Evolutionary conservation across 2,888 invertebrate species (phyloP), one percentile per base, ranked within the genome.

Genomic region (Melanotus villosus): DNA sequence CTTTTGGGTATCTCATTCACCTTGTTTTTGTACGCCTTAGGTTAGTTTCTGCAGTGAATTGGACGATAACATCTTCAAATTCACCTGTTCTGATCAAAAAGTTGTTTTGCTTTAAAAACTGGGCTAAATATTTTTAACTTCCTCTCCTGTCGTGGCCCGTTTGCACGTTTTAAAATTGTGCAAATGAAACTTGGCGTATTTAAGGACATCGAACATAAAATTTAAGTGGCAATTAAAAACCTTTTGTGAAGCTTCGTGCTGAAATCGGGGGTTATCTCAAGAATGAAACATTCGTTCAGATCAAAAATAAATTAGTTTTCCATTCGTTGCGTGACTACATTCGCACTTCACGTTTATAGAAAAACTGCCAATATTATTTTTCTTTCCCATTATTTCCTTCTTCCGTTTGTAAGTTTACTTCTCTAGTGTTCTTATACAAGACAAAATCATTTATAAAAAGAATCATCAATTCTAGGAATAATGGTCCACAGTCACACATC

Each of bases 401-500:
- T 50, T 68, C 47, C 32, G 59, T 58, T 54, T 43, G 34, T 45
- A 58, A 50, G 32, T 43, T 63, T 63, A 38, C 58, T 30, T 32
- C 43, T 54, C 54, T 54, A 30, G 41, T 50, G 56, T 54, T 57
- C 38, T 36, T 47, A 47, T 45, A 66, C 58, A 57, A 64, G 64
- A 58, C 64, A 43, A 65, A 64, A 64, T 65, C 65, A 65, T 69
- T 69, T 69, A 69, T 69, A 69, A 69, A 65, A 65, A 56, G 60
- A 54, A 66, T 67, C 65, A 62, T 62, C 60, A 60, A 56, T 68
- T 68, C 45, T 36, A 59, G 45, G 63, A 74, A 69, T 69, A 69
- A 69, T 75, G 68, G 70, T 59, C 50, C 56, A 62, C 52, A 75
- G 72, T 75, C 75, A 71, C 73, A 73, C 73, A 73, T 65, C 69